phyloP scores from a whole-genome alignment of 2,113 vertebrate genomes.

The Zapus hudsonius region DNA sequence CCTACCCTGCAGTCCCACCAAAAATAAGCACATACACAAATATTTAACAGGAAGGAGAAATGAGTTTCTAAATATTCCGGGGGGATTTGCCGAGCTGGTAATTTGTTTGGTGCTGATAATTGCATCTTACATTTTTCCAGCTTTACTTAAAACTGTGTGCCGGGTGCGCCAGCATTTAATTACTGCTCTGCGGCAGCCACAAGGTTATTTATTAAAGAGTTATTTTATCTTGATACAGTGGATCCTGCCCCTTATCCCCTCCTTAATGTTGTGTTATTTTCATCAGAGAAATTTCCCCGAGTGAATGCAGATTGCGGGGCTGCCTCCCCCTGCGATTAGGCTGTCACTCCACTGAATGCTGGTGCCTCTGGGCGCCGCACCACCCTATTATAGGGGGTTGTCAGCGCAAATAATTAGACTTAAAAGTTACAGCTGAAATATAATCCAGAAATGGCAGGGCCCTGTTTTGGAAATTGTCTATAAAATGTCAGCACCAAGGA shows the following conservation, averaged over 20 bases:
- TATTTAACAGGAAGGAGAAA: constrained; percentile 85
- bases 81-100: constrained; percentile 85
- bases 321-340: constrained; percentile 85
- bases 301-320: constrained; percentile 87
- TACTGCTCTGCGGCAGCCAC: constrained; percentile 86
- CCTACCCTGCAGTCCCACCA: constrained; percentile 67
- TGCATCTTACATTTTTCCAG: constrained; percentile 85
- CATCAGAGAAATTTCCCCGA: constrained; percentile 88
- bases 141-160: constrained; percentile 88
- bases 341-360: constrained; percentile 85
- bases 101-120: constrained; percentile 89
- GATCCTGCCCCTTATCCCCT: constrained; percentile 85
- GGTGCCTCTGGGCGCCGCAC: constrained; percentile 83
- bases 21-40: constrained; percentile 83
- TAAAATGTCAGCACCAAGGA: constrained; percentile 87
- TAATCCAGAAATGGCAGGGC: constrained; percentile 88
- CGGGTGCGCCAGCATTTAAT: constrained; percentile 88
- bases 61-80: constrained; percentile 87
- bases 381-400: constrained; percentile 86
- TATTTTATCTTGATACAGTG: constrained; percentile 88
- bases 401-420: constrained; percentile 89
- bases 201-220: constrained; percentile 91
- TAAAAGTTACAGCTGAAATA: constrained; percentile 91
- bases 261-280: constrained; percentile 90
- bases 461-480: constrained; percentile 89